Percentiles rank a stretch among this genome's conserved stretches.
phyloP scores from a whole-genome alignment of 1,140 invertebrate genomes.

The Pseudomyrmex concolor region DNA sequence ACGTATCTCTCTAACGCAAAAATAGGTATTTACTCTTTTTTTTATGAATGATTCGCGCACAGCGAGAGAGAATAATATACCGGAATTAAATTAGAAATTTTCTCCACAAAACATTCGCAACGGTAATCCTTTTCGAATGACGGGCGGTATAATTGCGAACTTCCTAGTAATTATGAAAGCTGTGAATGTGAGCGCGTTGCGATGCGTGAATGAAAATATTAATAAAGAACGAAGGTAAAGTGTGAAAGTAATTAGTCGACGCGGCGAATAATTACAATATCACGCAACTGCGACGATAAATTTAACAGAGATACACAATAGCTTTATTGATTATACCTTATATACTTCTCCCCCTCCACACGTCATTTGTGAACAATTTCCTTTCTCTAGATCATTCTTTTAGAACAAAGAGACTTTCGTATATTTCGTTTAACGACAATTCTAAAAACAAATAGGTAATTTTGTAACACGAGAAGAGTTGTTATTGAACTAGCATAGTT shows the following conservation, averaged over 20 bases:
- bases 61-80: background rate
- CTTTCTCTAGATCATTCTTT: too few relatives aligned
- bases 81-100: background rate
- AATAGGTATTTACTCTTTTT: background rate
- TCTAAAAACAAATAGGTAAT: too few relatives aligned
- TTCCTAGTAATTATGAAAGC: constrained; percentile 21
- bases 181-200: constrained; percentile 3
- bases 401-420: too few relatives aligned
- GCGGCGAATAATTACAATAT: constrained; percentile 3
- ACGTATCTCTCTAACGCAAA: too few relatives aligned
- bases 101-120: background rate
- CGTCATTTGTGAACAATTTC: too few relatives aligned
- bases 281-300: background rate
- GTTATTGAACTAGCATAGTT: too few relatives aligned
- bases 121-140: background rate
- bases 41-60: background rate
- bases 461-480: too few relatives aligned
- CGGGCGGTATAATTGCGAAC: background rate
- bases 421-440: too few relatives aligned
- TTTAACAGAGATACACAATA: background rate
- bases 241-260: constrained; percentile 19
- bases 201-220: constrained; percentile 26
- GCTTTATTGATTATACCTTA: too few relatives aligned
- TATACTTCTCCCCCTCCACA: too few relatives aligned
- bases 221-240: background rate